phyloP scores from a whole-genome alignment of 2,888 invertebrate genomes.

The Idaea straminata region DNA sequence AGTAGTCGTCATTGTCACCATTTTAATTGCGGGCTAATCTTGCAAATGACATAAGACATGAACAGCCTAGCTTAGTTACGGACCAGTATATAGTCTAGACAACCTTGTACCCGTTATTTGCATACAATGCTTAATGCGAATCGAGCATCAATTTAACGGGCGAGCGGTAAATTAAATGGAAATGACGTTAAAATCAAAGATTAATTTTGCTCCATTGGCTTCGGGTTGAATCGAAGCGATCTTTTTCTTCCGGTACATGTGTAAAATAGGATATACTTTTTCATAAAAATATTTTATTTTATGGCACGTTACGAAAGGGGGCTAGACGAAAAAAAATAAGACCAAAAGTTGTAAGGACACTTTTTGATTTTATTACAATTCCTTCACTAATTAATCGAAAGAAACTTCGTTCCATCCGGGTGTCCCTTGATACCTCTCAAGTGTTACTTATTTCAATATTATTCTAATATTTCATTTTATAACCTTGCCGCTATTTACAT shows the following conservation, averaged over 20 bases:
- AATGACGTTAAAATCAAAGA: neutral
- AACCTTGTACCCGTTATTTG: neutral
- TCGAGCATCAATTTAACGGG: neutral
- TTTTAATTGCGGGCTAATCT: constrained; percentile 41
- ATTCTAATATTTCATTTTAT: no score
- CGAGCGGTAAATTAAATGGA: neutral
- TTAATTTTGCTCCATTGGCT: neutral
- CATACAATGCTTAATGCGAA: neutral
- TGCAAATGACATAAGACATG: constrained; percentile 50
- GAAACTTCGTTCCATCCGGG: no score
- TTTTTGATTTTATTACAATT: no score
- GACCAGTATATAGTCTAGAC: neutral
- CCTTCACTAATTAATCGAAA: no score
- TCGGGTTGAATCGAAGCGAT: neutral
- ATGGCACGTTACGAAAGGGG: no score
- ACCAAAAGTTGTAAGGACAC: no score
- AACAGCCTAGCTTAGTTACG: neutral
- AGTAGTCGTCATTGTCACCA: constrained; percentile 3
- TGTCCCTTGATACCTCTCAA: no score
- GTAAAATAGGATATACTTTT: neutral
- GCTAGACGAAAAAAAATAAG: no score
- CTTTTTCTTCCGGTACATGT: neutral
- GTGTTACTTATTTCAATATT: no score
- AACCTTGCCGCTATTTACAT: neutral
- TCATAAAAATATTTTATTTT: no score